Evolutionary conservation across 2,113 vertebrate genomes (phyloP).

Genomic region (Syrrhaptes paradoxus): DNA sequence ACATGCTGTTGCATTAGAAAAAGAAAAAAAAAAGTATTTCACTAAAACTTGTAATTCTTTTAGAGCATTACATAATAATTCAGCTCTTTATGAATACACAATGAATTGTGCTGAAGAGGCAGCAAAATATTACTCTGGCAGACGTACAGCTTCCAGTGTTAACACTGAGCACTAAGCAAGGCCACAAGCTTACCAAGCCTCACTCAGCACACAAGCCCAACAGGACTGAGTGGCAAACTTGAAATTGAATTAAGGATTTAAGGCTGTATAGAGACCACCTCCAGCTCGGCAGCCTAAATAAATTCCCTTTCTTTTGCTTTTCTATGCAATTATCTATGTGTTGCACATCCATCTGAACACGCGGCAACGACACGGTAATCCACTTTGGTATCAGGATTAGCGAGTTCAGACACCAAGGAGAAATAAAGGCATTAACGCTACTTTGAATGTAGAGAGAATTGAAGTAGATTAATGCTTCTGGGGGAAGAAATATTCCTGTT

Average conservation of each 20-base stretch:
- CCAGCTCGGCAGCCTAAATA: not conserved
- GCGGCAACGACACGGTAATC: not conserved
- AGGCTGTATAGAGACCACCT: not conserved
- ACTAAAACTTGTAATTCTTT: not conserved
- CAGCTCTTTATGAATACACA: not conserved
- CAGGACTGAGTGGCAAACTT: not conserved
- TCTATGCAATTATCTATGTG: not conserved
- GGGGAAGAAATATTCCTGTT: constrained; percentile 5
- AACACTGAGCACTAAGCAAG: not conserved
- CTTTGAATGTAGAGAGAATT: not conserved
- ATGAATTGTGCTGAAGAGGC: not conserved
- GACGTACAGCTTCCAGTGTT: not conserved
- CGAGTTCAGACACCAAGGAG: not conserved
- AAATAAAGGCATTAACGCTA: constrained; percentile 3
- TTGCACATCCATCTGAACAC: not conserved
- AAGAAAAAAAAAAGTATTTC: not conserved
- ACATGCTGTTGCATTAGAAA: too few species aligned
- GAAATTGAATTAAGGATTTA: constrained; percentile 17
- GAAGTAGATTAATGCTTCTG: not conserved
- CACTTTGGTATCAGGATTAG: constrained; percentile 29
- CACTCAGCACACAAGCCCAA: not conserved
- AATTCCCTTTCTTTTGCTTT: constrained; percentile 8
- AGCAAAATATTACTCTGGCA: not conserved
- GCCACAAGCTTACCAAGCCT: not conserved
- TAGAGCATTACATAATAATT: not conserved